Percentiles rank a stretch among this genome's conserved stretches.
Conservation (phyloP, 2,888 invertebrate genomes). For the Apantesis nais region DNA sequence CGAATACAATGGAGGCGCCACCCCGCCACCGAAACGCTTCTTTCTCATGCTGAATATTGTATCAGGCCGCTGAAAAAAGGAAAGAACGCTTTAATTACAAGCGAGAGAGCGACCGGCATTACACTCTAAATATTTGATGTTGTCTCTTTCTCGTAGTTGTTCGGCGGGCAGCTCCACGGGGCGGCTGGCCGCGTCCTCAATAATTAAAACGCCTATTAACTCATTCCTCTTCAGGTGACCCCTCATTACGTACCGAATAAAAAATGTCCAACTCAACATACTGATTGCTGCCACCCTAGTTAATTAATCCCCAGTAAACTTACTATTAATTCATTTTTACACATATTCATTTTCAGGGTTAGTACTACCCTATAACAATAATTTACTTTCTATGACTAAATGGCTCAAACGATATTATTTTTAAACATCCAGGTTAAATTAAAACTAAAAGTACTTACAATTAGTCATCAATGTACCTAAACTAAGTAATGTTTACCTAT, state of each 20-base stretch:
- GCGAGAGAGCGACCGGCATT: slow-evolving; percentile 83
- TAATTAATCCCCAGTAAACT: slow-evolving; percentile 43
- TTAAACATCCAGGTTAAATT: not conserved
- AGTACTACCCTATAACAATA: slow-evolving; percentile 7
- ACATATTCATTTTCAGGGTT: slow-evolving; percentile 22
- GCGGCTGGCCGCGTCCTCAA: slow-evolving; percentile 69
- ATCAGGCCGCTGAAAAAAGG: slow-evolving; percentile 86
- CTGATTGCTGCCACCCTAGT: slow-evolving; percentile 42
- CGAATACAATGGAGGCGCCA: slow-evolving; percentile 87
- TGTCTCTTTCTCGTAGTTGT: slow-evolving; percentile 76
- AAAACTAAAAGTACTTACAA: not conserved
- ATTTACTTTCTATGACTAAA: slow-evolving; percentile 1
- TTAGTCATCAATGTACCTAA: not conserved
- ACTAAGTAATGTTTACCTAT: not conserved
- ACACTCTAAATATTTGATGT: slow-evolving; percentile 84
- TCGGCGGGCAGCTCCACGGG: slow-evolving; percentile 55
- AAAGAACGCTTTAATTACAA: slow-evolving; percentile 86
- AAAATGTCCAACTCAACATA: slow-evolving; percentile 58
- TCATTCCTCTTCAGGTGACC: slow-evolving; percentile 80
- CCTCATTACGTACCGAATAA: slow-evolving; percentile 72
- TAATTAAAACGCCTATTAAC: slow-evolving; percentile 85
- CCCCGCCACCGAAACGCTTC: slow-evolving; percentile 84
- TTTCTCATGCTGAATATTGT: slow-evolving; percentile 86
- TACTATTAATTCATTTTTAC: slow-evolving; percentile 35
- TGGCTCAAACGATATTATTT: not conserved